Evolutionary conservation across 2,888 invertebrate genomes (phyloP), one percentile per base, ranked within the genome.

Genomic region (Zonitis immaculata): DNA sequence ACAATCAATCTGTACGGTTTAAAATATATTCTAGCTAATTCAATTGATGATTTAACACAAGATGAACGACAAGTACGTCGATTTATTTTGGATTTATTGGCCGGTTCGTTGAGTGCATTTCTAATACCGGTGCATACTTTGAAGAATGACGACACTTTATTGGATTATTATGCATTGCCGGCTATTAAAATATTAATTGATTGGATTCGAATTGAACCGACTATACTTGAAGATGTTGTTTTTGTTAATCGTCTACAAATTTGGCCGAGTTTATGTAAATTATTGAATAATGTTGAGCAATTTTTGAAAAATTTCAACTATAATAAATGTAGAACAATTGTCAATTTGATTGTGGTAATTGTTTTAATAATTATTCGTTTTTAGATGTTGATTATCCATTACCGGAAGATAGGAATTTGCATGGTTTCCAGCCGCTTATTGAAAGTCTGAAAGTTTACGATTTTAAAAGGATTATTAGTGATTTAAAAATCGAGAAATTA

Each of bases 261-360:
- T 67, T 91, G 91, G 91, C 86, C 86, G 7, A 87, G 89, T 69
- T 77, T 90, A 47, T 88, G 88, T 64, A 85, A 87, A 71, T 74
- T 88, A n/a, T 77, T 90, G 61, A 89, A 87, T 73, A 80, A 79
- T 57, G 77, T 89, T 44, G 84, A 84, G 62, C 73, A 69, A 54
- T 77, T 72, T 48, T 68, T 80, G 54, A 69, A 71, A 55, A 77
- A 79, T 58, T 81, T 82, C 62, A 74, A 80, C 58, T 73, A 74
- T 48, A 76, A 78, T 56, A 77, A 78, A 65, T 82, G 82, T 86
- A 71, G 77, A 80, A 51, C 11, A 4, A 30, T 28, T 2, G 42
- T 39, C 46, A 35, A n/a, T 35, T 44, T 48, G 45, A 35, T 45
- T 47, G 27, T 48, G 44, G 49, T 45, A 46, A 30, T 26, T 32